A percentile compares a stretch with the other conserved stretches of the same genome.
Evolutionary conservation across 53 echinoderm and acorn worm species (phyloP).

Genomic region (Luidia sarsii): DNA sequence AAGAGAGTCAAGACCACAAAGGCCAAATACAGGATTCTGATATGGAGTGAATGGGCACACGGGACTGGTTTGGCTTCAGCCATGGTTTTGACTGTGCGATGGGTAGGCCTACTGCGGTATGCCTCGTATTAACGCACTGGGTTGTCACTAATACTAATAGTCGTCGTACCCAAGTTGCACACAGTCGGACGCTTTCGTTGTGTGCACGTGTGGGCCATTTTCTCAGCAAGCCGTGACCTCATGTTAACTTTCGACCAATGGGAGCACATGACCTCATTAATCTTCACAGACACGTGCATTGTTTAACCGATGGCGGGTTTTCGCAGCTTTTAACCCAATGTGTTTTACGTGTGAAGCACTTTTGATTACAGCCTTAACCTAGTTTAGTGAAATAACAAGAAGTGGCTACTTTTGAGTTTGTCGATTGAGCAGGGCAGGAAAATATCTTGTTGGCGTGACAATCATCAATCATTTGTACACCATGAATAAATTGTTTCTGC

Average conservation of each 20-base stretch:
- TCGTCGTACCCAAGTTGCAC: neutral
- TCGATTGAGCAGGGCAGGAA: too few species aligned
- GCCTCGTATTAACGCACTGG: too few species aligned
- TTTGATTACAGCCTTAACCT: too few species aligned
- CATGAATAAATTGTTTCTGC: too few species aligned
- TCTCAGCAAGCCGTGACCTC: conserved; percentile 7
- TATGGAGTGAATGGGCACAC: conserved; percentile 17
- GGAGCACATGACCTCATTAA: conserved; percentile 33
- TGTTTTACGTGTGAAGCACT: too few species aligned
- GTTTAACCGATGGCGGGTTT: too few species aligned
- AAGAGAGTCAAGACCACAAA: conserved; percentile 10
- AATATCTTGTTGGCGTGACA: too few species aligned
- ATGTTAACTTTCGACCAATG: conserved; percentile 51
- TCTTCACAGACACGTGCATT: conserved; percentile 1
- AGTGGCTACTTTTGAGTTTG: too few species aligned
- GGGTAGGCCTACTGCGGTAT: neutral
- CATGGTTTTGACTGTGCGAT: conserved; percentile 30
- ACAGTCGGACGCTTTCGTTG: neutral
- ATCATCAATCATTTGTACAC: too few species aligned
- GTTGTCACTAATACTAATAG: neutral
- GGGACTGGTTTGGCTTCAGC: neutral
- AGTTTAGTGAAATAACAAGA: too few species aligned
- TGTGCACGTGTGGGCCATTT: too few species aligned
- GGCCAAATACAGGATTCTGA: conserved; percentile 43
- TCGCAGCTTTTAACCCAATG: too few species aligned